These are phyloP conservation scores for Nomada goodeniana DNA, from an alignment of 2,888 invertebrate species.

Conservation along the genomic window DNA sequence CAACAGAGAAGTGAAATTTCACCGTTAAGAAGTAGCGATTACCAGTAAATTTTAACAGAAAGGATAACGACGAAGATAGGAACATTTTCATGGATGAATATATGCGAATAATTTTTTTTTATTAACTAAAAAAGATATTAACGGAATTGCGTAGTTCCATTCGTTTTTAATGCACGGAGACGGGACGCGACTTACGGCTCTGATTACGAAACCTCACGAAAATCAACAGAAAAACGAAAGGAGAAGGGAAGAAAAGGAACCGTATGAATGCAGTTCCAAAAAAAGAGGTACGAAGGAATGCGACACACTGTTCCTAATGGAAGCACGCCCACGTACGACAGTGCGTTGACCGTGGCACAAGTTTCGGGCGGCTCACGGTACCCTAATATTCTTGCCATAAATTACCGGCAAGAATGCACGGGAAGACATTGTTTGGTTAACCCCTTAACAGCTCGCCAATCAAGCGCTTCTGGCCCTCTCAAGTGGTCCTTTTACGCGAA, in stretches of 20 bases:
- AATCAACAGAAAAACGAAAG: not conserved
- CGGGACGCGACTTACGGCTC: constrained; percentile 4
- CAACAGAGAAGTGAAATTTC: not conserved
- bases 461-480: constrained; percentile 29
- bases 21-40: no score
- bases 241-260: not conserved
- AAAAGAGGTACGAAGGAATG: constrained; percentile 44
- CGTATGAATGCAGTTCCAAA: constrained; percentile 3
- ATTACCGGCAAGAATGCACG: constrained; percentile 57
- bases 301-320: constrained; percentile 53
- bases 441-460: constrained; percentile 52
- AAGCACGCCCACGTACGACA: constrained; percentile 56
- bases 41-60: no score
- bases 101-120: no score
- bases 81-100: no score
- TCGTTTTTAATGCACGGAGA: not conserved
- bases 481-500: constrained; percentile 18
- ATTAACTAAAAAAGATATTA: not conserved
- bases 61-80: no score
- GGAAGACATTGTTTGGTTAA: constrained; percentile 54
- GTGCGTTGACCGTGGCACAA: constrained; percentile 59
- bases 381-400: constrained; percentile 64
- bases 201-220: constrained; percentile 39
- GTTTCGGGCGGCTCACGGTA: constrained; percentile 56
- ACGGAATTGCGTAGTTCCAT: not conserved